These are phyloP conservation scores for Girardinichthys multiradiatus DNA, from an alignment of 2,113 vertebrate genomes.

Conservation along the genomic window DNA sequence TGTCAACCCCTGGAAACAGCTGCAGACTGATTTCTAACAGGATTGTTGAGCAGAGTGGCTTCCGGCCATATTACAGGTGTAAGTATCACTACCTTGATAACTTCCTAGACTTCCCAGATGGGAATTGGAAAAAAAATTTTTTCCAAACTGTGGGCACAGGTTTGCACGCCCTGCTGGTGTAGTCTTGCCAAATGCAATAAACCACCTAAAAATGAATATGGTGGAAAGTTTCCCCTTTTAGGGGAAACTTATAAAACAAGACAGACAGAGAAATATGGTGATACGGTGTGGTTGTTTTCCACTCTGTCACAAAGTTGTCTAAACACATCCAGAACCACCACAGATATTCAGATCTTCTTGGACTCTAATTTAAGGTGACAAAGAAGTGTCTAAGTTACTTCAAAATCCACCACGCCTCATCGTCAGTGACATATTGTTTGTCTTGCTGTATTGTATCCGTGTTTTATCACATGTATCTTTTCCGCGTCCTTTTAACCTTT, in stretches of 20 bases:
- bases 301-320: constrained; percentile 77
- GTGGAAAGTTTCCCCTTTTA: constrained; percentile 81
- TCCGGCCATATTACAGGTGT: constrained; percentile 63
- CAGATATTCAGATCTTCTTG: constrained; percentile 55
- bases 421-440: constrained; percentile 10
- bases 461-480: constrained; percentile 10
- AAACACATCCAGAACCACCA: constrained; percentile 31
- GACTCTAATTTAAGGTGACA: constrained; percentile 22
- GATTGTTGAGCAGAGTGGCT: constrained; percentile 27
- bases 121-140: constrained; percentile 56
- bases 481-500: neutral
- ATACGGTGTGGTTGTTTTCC: constrained; percentile 74
- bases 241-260: constrained; percentile 74
- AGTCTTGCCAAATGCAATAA: constrained; percentile 80
- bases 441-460: constrained; percentile 5
- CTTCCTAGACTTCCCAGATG: constrained; percentile 44
- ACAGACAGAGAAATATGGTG: constrained; percentile 65
- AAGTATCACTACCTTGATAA: constrained; percentile 31
- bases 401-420: constrained; percentile 30
- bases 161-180: constrained; percentile 76
- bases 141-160: constrained; percentile 76
- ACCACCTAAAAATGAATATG: constrained; percentile 82
- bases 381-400: constrained; percentile 5
- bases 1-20: constrained; percentile 54
- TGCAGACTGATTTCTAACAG: constrained; percentile 38